Conservation (phyloP, 2,888 invertebrate genomes). For the Noctua fimbriata region DNA sequence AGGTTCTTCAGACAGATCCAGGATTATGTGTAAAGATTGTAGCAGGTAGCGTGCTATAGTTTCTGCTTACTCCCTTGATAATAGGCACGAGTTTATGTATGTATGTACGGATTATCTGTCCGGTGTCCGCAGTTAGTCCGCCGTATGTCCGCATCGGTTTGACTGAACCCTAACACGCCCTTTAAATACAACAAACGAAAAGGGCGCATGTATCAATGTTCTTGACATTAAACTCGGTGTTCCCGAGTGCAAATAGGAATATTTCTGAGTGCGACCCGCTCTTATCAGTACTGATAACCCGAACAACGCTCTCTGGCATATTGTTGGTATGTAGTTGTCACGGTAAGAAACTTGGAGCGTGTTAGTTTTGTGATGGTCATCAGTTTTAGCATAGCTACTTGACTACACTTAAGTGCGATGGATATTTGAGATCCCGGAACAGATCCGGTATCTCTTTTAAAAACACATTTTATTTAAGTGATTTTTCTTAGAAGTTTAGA, state of each 20-base stretch:
- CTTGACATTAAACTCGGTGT: constrained; percentile 43
- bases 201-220: constrained; percentile 38
- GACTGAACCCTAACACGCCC: background rate
- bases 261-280: constrained; percentile 52
- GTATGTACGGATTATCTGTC: background rate
- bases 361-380: background rate
- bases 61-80: too few species aligned
- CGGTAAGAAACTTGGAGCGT: constrained; percentile 9
- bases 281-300: constrained; percentile 61
- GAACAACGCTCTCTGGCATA: constrained; percentile 47
- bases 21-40: too few species aligned
- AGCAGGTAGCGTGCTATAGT: too few species aligned
- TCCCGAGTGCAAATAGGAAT: constrained; percentile 61
- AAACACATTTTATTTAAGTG: background rate
- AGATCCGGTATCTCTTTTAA: background rate
- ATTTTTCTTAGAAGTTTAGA: background rate
- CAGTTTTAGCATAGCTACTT: constrained; percentile 12
- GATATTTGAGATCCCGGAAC: background rate
- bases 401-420: background rate
- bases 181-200: background rate
- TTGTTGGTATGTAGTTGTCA: constrained; percentile 33
- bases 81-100: too few species aligned
- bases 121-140: background rate
- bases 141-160: background rate
- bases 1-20: too few species aligned